Base-by-base conservation (phyloP, 2,113 vertebrate genomes). In the Zosterops pallidus region DNA sequence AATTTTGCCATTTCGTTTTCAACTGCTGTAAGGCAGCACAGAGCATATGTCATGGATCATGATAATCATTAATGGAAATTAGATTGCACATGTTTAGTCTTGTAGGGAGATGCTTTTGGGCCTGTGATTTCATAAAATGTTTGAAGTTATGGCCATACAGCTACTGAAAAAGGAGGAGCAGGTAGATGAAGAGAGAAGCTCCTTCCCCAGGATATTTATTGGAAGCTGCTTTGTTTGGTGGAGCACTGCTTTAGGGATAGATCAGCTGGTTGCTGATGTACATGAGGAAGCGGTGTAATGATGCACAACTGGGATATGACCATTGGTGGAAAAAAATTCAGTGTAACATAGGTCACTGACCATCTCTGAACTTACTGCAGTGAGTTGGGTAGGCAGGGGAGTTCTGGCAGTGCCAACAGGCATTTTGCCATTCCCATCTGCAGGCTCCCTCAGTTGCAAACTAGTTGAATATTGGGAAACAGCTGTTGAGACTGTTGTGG, bases 381-480 rank as follows among this genome's bases (percentile, higher is more conserved):
- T 29, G 64, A 23, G 21, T 1, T 62, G 29, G n/a, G 11, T 25
- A 65, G 41, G 23, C 11, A 55, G 41, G 11, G 16, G 20, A 72
- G 64, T 6, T 69, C 53, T 89, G 52, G 60, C 59, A 69, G 55
- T 3, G 1, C 83, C 76, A 67, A 19, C 11, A 67, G 88, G 92
- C 42, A 35, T 80, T 80, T 90, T 92, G 71, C 71, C 76, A 39
- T 93, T 75, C 41, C 79, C 46, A 14, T 46, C 59, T 90, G 83
- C 72, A 74, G 70, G 46, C 59, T 93, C 37, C 2, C 83, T 92
- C 39, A 26, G 46, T 39, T 96, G 76, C 88, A 77, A 83, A 74
- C 55, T 7, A 35, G 42, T 11, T 92, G 90, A 81, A 70, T 70
- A 25, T 92, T 96, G 90, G 82, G 86, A 95, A 95, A 96, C 53